These are phyloP conservation scores for Phasianus colchicus DNA, from an alignment of 2,113 vertebrate species.

Conservation along the genomic window DNA sequence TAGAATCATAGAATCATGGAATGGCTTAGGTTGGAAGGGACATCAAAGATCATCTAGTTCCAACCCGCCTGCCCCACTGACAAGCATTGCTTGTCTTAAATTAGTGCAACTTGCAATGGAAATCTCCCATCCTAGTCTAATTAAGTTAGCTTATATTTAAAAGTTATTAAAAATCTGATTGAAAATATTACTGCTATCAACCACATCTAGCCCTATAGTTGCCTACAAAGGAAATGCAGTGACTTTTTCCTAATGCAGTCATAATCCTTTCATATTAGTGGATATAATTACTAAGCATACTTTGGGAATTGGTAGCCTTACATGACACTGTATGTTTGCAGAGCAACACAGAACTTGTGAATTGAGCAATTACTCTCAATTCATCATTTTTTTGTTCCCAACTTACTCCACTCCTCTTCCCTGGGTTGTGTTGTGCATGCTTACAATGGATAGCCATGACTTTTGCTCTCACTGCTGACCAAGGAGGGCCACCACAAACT, in stretches of 20 bases:
- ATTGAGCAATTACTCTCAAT: background rate
- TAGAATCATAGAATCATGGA: no score
- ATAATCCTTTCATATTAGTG: background rate
- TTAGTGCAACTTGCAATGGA: slow-evolving; percentile 1
- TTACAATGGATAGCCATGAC: background rate
- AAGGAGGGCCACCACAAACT: background rate
- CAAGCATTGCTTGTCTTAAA: background rate
- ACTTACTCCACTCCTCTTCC: background rate
- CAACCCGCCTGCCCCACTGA: background rate
- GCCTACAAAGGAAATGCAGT: background rate
- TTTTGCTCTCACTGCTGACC: background rate
- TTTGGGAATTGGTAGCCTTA: background rate
- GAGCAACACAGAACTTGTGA: background rate
- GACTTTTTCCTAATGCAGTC: background rate
- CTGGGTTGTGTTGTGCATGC: background rate
- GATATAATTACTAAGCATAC: background rate
- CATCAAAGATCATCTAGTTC: no score
- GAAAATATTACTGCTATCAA: background rate
- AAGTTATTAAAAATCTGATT: background rate
- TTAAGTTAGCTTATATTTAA: background rate
- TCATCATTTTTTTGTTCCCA: background rate
- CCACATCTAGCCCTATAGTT: background rate
- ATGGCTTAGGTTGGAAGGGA: no score
- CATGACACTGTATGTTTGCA: background rate
- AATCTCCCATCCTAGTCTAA: slow-evolving; percentile 16